Conservation (phyloP, 1,140 invertebrate species). For the Bombus soroeensis region DNA sequence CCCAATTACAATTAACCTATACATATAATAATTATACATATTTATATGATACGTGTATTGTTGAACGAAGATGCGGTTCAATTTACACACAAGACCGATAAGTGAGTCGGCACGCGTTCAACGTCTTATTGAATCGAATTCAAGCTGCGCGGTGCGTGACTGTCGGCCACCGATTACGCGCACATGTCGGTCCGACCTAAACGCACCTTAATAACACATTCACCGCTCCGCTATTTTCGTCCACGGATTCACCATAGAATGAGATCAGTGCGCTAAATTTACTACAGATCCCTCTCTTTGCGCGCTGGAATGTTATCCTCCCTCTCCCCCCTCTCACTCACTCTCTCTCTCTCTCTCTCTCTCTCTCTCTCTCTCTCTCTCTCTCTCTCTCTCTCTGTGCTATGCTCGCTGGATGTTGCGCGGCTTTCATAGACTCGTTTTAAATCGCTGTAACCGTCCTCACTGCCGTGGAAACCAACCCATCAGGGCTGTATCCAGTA, state of each 20-base stretch:
- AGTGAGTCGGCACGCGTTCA: background rate
- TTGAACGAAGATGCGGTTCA: background rate
- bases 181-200: conserved; percentile 23
- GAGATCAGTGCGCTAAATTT: conserved; percentile 76
- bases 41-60: background rate
- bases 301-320: conserved; percentile 42
- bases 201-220: conserved; percentile 40
- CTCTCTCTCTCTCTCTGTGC: background rate
- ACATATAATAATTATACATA: background rate
- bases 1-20: background rate
- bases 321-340: background rate
- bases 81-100: conserved; percentile 3
- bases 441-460: conserved; percentile 16
- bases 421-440: conserved; percentile 20
- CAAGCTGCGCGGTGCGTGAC: background rate
- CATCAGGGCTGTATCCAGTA: background rate
- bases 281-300: conserved; percentile 54
- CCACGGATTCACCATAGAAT: conserved; percentile 71
- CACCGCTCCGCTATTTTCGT: conserved; percentile 70
- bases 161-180: conserved; percentile 10
- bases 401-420: conserved; percentile 7
- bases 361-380: background rate
- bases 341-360: background rate
- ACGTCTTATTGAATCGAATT: conserved; percentile 22
- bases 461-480: background rate